Conservation (phyloP, 2,888 invertebrate genomes). For the Sinotaia quadrata region DNA sequence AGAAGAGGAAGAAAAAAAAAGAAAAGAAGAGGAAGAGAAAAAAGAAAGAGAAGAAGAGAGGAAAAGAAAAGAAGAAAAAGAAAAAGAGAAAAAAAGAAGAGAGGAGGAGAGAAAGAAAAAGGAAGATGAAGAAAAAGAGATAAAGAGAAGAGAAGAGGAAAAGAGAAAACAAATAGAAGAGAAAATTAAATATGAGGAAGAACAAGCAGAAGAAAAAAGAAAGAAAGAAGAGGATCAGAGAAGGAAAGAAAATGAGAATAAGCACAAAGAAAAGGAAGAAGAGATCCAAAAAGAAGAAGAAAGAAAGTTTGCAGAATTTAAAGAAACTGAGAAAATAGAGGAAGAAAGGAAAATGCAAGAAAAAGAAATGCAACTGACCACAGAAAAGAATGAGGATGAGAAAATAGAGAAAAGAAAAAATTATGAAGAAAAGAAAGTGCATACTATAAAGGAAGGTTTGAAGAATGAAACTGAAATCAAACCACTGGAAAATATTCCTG, state of each 20-base stretch:
- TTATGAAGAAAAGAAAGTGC: too few species aligned
- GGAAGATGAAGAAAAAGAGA: not conserved
- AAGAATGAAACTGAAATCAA: too few species aligned
- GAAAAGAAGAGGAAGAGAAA: not conserved
- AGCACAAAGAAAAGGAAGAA: not conserved
- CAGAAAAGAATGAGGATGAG: not conserved
- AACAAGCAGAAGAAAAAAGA: not conserved
- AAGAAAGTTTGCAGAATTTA: not conserved
- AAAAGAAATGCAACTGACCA: not conserved
- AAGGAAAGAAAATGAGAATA: not conserved
- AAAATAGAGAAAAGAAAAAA: not conserved
- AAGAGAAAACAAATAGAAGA: not conserved
- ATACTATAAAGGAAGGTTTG: too few species aligned
- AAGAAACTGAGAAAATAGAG: not conserved
- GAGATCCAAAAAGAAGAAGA: not conserved
- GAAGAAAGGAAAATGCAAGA: not conserved
- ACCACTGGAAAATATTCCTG: too few species aligned
- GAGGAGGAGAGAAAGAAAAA: not conserved
- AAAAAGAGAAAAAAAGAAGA: not conserved
- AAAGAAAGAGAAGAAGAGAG: not conserved
- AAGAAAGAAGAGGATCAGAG: not conserved
- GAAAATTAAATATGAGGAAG: not conserved
- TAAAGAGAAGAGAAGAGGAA: not conserved
- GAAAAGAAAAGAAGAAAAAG: constrained; percentile 4
- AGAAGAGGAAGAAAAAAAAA: constrained; percentile 8